Evolutionary conservation across 2,113 vertebrate species (phyloP).

Genomic region (Reinhardtius hippoglossoides): DNA sequence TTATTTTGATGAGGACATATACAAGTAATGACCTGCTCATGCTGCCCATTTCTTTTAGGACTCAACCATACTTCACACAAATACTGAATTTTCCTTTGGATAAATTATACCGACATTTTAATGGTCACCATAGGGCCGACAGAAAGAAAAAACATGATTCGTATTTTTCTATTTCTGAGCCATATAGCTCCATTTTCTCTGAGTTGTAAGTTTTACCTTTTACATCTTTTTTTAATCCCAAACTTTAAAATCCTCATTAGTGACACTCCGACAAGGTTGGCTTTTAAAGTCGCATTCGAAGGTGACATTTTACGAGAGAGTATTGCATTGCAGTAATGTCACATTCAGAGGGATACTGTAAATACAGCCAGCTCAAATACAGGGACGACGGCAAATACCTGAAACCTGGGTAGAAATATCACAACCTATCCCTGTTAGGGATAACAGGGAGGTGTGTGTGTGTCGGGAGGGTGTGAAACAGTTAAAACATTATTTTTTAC

Average conservation of each 20-base stretch:
- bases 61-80: conserved; percentile 6
- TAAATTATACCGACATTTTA: background rate
- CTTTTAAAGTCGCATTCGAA: conserved; percentile 29
- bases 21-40: conserved; percentile 43
- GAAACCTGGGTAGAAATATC: no score
- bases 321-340: background rate
- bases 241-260: conserved; percentile 20
- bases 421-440: no score
- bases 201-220: background rate
- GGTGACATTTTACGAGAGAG: conserved; percentile 19
- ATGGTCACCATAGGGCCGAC: background rate
- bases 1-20: conserved; percentile 49
- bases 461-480: no score
- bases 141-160: background rate
- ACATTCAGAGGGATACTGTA: background rate
- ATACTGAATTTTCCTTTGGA: background rate
- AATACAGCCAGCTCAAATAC: no score
- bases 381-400: no score
- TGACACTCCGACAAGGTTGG: background rate
- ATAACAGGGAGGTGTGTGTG: no score
- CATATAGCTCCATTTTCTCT: background rate
- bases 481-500: no score
- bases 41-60: conserved; percentile 26
- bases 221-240: background rate
- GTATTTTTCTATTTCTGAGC: background rate